Conservation (phyloP, 2,113 vertebrate species). For the Petromus typicus region DNA sequence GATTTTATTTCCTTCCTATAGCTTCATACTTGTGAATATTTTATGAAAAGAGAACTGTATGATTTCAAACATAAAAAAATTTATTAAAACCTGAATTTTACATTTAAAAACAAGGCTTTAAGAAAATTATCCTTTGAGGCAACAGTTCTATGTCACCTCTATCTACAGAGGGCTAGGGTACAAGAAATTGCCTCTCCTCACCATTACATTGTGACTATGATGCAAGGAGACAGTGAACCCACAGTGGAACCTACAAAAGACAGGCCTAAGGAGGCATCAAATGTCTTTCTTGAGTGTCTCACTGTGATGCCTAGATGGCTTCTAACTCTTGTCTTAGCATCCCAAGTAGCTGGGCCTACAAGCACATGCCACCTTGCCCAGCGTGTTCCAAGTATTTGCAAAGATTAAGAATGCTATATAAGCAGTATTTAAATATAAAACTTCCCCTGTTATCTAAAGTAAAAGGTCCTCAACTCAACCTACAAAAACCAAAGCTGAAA, state of each 20-base stretch:
- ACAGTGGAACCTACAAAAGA: too few species aligned
- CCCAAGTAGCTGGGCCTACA: not conserved
- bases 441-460: not conserved
- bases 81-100: slow-evolving; percentile 18
- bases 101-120: not conserved
- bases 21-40: not conserved
- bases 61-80: not conserved
- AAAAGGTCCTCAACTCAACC: not conserved
- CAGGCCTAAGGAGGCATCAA: not conserved
- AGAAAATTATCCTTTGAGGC: not conserved
- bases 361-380: not conserved
- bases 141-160: not conserved
- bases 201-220: too few species aligned
- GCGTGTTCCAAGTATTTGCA: not conserved
- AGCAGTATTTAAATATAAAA: not conserved
- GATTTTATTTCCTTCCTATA: not conserved
- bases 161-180: too few species aligned
- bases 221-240: too few species aligned
- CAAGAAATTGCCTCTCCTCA: not conserved
- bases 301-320: not conserved
- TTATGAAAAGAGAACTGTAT: not conserved
- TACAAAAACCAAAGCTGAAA: not conserved
- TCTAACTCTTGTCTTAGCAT: not conserved
- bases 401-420: not conserved
- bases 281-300: not conserved